These are phyloP conservation scores for Eulemur rubriventer DNA, from an alignment of 2,797 vertebrate genomes.

Conservation along the genomic window DNA sequence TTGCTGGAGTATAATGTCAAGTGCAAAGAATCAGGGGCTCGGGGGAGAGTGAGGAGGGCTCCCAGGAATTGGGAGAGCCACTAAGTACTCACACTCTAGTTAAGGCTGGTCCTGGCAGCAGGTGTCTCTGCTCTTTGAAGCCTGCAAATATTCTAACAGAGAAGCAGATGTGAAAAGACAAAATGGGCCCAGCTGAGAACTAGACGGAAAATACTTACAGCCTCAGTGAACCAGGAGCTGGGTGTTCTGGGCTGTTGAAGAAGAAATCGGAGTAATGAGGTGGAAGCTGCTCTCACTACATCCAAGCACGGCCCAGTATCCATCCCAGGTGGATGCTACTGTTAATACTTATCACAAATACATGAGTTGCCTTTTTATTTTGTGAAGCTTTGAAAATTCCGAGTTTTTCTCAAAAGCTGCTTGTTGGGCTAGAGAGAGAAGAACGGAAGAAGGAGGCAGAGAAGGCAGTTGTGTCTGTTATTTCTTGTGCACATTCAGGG, in stretches of 20 bases:
- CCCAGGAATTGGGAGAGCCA: not conserved
- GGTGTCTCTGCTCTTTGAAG: not conserved
- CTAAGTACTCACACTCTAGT: no score
- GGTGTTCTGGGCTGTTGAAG: not conserved
- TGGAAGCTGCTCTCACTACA: rapidly evolving
- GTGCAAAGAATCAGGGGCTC: rapidly evolving
- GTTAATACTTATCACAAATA: not conserved
- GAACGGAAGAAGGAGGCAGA: not conserved
- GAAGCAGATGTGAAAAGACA: not conserved
- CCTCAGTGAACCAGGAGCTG: not conserved
- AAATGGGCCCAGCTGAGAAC: not conserved
- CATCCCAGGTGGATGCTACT: rapidly evolving
- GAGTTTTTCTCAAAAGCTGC: not conserved
- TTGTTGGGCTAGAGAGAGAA: not conserved
- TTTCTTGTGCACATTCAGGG: not conserved
- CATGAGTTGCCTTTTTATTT: not conserved
- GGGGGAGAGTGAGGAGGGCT: not conserved
- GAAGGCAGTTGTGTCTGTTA: rapidly evolving
- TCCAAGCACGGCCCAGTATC: rapidly evolving
- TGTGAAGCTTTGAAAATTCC: not conserved
- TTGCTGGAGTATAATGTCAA: not conserved
- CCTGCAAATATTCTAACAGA: not conserved
- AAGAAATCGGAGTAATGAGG: not conserved
- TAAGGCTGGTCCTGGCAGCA: not conserved
- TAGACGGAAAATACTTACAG: not conserved